phyloP scores from a whole-genome alignment of 1,140 invertebrate species.

The Phenacoccus solenopsis region DNA sequence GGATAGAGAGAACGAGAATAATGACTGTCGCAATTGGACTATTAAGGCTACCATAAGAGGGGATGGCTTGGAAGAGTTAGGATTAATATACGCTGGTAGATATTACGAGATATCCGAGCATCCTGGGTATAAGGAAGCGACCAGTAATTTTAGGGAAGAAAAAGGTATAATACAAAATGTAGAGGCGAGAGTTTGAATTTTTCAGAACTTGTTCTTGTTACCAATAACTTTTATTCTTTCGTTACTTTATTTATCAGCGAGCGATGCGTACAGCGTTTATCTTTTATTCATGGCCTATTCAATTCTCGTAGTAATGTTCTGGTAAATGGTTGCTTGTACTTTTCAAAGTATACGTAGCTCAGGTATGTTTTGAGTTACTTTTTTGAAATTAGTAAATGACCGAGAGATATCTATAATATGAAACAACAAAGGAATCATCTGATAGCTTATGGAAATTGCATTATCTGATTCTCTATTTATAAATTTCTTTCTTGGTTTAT shows the following conservation, averaged over 20 bases:
- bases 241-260: not conserved
- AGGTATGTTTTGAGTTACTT: too few species aligned
- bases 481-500: too few species aligned
- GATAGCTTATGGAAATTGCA: too few species aligned
- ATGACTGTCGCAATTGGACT: constrained; percentile 88
- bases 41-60: constrained; percentile 84
- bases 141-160: constrained; percentile 60
- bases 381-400: too few species aligned
- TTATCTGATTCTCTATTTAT: too few species aligned
- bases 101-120: constrained; percentile 91
- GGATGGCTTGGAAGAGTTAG: constrained; percentile 74
- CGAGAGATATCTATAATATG: too few species aligned
- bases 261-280: not conserved
- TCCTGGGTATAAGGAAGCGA: constrained; percentile 77
- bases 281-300: not conserved
- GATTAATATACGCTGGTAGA: constrained; percentile 88
- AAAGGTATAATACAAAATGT: constrained; percentile 38
- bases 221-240: constrained; percentile 11
- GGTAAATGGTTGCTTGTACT: too few species aligned
- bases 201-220: constrained; percentile 9
- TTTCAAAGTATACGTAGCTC: too few species aligned
- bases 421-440: too few species aligned
- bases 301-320: too few species aligned
- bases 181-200: constrained; percentile 7
- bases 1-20: constrained; percentile 77